A percentile compares a stretch with the other conserved stretches of the same genome.
These are phyloP conservation scores for Chromobotia macracanthus DNA, from an alignment of 2,797 vertebrate species.

Conservation along the genomic window DNA sequence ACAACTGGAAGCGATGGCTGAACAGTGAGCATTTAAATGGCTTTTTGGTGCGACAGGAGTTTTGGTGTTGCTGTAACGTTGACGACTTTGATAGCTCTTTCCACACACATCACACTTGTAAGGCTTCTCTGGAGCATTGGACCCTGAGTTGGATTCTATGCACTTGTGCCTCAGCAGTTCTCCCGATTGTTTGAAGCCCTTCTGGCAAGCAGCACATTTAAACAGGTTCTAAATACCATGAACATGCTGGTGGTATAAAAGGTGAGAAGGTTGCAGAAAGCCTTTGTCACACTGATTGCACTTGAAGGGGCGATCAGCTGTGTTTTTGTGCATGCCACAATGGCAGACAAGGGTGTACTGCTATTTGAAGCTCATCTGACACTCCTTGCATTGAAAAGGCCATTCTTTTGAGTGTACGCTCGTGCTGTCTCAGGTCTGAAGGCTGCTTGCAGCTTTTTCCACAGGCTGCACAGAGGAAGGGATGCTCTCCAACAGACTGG, in stretches of 20 bases:
- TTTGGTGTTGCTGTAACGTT: conserved; percentile 93
- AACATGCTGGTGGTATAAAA: conserved; percentile 95
- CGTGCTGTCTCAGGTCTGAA: conserved; percentile 93
- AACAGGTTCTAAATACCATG: conserved; percentile 94
- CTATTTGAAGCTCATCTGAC: conserved; percentile 99
- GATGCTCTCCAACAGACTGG: conserved; percentile 89
- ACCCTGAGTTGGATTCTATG: conserved; percentile 67
- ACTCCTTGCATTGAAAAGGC: conserved; percentile 95
- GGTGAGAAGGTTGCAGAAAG: conserved; percentile 90
- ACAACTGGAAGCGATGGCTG: conserved; percentile 93
- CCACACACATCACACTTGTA: conserved; percentile 94
- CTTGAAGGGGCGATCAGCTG: conserved; percentile 88
- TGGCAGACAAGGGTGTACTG: conserved; percentile 95
- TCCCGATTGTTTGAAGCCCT: conserved; percentile 92
- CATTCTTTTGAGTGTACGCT: conserved; percentile 96
- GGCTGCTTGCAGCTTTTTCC: conserved; percentile 94
- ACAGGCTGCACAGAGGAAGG: conserved; percentile 90
- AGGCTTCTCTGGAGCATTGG: conserved; percentile 79
- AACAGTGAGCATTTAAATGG: conserved; percentile 93
- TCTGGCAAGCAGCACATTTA: conserved; percentile 96
- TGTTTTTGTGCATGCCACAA: conserved; percentile 90
- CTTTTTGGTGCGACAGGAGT: conserved; percentile 91
- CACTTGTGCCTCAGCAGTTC: conserved; percentile 95
- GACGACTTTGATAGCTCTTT: conserved; percentile 95
- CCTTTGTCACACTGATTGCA: conserved; percentile 97